phyloP scores from a whole-genome alignment of 2,888 invertebrate genomes.

The Drosophila formosana region DNA sequence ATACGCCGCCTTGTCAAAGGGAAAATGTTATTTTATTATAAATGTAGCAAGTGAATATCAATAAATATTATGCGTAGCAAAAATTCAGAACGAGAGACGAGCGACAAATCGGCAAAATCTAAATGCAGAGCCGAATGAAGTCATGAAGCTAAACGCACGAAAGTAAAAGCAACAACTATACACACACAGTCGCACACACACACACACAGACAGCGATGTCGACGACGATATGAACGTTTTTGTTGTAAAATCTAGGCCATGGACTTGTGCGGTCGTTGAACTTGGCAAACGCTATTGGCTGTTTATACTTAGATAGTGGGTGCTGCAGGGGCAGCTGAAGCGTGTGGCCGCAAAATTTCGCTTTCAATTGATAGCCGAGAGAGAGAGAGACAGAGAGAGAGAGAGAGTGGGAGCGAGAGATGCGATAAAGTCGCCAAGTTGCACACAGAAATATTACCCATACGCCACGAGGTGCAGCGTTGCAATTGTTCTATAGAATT shows the following conservation, averaged over 20 bases:
- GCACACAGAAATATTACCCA: constrained; percentile 29
- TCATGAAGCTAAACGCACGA: constrained; percentile 52
- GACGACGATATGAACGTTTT: constrained; percentile 54
- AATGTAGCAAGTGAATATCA: constrained; percentile 26
- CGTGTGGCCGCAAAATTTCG: constrained; percentile 49
- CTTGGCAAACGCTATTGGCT: constrained; percentile 68
- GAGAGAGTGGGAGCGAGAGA: not conserved
- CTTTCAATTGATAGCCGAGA: constrained; percentile 65
- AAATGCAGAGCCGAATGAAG: constrained; percentile 49
- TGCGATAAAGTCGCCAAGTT: constrained; percentile 6
- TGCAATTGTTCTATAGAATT: constrained; percentile 11
- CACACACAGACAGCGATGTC: constrained; percentile 9
- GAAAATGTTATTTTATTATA: constrained; percentile 33
- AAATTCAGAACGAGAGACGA: constrained; percentile 19
- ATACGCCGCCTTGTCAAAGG: constrained; percentile 43
- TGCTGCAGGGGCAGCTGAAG: not conserved
- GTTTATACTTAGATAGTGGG: constrained; percentile 20
- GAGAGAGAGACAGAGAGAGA: constrained; percentile 4
- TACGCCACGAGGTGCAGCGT: constrained; percentile 26
- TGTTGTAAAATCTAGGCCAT: constrained; percentile 84
- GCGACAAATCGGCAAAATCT: constrained; percentile 49
- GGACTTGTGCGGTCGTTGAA: constrained; percentile 85
- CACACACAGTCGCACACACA: constrained; percentile 17
- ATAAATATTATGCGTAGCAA: constrained; percentile 33
- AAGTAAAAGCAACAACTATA: constrained; percentile 72